Base-by-base conservation (phyloP, 2,113 vertebrate species). In the Canis aureus region DNA sequence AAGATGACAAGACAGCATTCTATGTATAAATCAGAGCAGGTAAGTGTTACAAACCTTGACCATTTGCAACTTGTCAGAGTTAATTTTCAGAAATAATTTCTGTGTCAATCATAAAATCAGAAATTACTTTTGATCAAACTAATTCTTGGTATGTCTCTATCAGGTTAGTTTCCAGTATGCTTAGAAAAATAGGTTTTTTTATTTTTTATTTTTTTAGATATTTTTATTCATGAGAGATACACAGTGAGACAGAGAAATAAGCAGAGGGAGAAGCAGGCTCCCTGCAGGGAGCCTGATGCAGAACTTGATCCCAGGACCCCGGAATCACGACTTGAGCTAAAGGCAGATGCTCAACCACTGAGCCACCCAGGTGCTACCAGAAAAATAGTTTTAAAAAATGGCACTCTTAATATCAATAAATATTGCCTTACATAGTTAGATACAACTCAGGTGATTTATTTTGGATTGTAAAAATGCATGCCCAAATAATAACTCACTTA, bases 41-140 rank as follows among this genome's bases (percentile, higher is more conserved):
- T 73, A 38, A 55, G 25, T 51, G 13, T 80, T 32, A 19, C 17
- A 55, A 80, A 69, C 17, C 23, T 29, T 74, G 20, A 19, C 35
- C 32, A 59, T 74, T 91, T 64, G 15, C 11, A 27, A n/a, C 43
- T 87, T 38, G 11, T 27, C n/a, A 25, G 12, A 87, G 25, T 43
- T 84, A 53, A 69, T 93, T 93, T 95, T 81, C n/a, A 92, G 89
- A 49, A 79, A 74, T 55, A 60, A 80, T 85, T 74, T 95, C n/a
- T 32, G 67, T 35, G 38, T 8, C 57, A 85, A 59, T 13, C 74
- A 74, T 57, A 55, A 69, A 90, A 17, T 66, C 38, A 92, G 43
- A 91, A 85, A 64, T 59, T 29, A 16, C 38, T 11, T 96, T 57
- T 10, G 8, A 83, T 53, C 12, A 16, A 81, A 69, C 29, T 74